Evolutionary conservation across 2,797 vertebrate genomes (phyloP), one percentile per base, ranked within the genome.

Genomic region (Gorsachius magnificus): DNA sequence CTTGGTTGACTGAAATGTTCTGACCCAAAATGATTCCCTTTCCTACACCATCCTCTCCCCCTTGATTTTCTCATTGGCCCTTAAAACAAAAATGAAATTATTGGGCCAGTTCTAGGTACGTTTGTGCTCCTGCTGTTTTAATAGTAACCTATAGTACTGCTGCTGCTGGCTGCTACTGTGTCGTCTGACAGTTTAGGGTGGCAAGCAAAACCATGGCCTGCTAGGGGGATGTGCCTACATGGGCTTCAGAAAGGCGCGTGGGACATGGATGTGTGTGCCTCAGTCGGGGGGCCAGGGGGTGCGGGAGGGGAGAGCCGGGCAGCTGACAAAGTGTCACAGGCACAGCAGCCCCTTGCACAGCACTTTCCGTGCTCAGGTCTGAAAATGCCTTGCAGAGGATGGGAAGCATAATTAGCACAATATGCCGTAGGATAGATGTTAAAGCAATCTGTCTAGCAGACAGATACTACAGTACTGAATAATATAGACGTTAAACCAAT

Each of bases 401-500:
- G 63, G 69, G 57, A 83, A 76, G 79, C 54, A 74, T 89, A 84
- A 93, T 96, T 95, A 95, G 77, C 84, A n/a, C 68, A 87, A 28
- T 77, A 1, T 89, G 89, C 85, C 3, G 2, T 63, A 95, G 90
- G 92, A 96, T 64, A 90, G 84, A 95, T 92, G 85, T 78, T 92
- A 90, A 90, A 96, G 91, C 79, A 89, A 84, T 75, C 89, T 93
- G 92, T 88, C 92, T 91, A 86, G 77, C 81, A 92, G 95, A 87
- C 85, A 97, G 90, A 96, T 93, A 97, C 80, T 94, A 93, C 81
- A 72, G 77, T 88, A 89, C 61, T 85, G 89, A 94, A 96, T 88
- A 90, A 95, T 95, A 92, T 38, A 97, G 95, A 93, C 15, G 8
- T 91, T 95, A 95, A 97, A 95, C 85, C 90, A 94, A 90, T 96